Conservation (phyloP, 2,797 vertebrate species). For the Rachycentron canadum region DNA sequence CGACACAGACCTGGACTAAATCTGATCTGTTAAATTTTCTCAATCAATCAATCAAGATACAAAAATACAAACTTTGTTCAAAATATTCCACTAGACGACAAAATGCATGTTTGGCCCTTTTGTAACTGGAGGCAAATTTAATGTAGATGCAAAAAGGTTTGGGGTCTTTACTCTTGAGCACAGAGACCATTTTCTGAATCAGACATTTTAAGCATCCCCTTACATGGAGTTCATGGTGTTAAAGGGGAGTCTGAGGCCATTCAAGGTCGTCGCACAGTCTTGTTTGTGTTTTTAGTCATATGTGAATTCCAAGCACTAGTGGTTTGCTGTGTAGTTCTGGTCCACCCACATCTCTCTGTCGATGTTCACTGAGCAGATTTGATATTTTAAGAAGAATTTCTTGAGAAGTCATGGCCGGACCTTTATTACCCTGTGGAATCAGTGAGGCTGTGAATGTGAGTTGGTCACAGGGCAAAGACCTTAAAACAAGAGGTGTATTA, state of each 20-base stretch:
- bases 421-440: neutral
- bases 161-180: slow-evolving; percentile 27
- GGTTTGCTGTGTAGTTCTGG: neutral
- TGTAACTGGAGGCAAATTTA: neutral
- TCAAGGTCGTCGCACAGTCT: neutral
- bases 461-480: neutral
- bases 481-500: neutral
- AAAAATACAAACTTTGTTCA: no score
- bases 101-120: no score
- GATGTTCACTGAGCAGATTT: neutral
- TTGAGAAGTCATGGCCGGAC: neutral
- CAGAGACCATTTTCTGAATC: slow-evolving; percentile 24
- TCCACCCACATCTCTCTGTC: slow-evolving; percentile 10
- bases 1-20: no score
- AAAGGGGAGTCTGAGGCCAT: slow-evolving; percentile 9
- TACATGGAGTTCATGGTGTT: slow-evolving; percentile 19
- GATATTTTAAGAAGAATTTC: slow-evolving; percentile 9
- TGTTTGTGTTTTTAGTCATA: slow-evolving; percentile 51
- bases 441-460: neutral
- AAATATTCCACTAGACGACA: no score
- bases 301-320: slow-evolving; percentile 45
- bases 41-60: no score
- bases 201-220: neutral
- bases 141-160: neutral
- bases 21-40: no score